Base-by-base conservation (phyloP, 1,140 invertebrate genomes). In the Drosophila truncata region DNA sequence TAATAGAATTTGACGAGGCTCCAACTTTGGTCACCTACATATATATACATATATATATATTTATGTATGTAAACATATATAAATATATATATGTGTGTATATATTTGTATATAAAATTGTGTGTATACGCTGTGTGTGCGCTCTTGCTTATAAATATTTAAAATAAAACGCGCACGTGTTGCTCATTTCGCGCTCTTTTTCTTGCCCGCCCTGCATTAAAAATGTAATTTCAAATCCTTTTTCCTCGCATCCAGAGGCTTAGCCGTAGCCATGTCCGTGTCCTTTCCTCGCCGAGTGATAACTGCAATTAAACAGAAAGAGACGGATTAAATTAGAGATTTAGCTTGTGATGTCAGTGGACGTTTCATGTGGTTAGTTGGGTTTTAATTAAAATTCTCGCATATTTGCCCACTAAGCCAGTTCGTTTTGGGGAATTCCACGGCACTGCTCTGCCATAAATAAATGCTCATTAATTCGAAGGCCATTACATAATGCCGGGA, bases 1-100 rank as follows among this genome's bases (percentile, higher is more conserved):
- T 87, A 87, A 87, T 88, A 78, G 77, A 78, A 84, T 87, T 86
- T 88, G 80, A 87, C 67, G 66, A 77, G 71, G 83, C 82, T 62
- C 60, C 60, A 55, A 55, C 71, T 77, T 60, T 60, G 29, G 57
- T 61, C 61, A 75, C 37, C 57, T 46, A 59, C 29, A 59, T 49
- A 59, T 35, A 37, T 16, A 27, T 46, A 10, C 23, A 33, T 57
- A 27, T 54, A 29, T n/a, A 23, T 23, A 8, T 46, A 18, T 11
- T 18, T 23, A 10, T 42, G 0, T n/a, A 39, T 50, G 7, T 25
- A 25, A 31, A 63, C 47, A 31, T 41, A 31, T 37, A 62, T 35
- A 50, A 33, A 54, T 41, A 61, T 57, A 50, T 16, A 23, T 41
- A 11, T 39, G 6, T 41, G 8, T 39, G 6, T n/a, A 18, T 50